Conservation (phyloP, 2,888 invertebrate species). For the Amaurobius ferox region DNA sequence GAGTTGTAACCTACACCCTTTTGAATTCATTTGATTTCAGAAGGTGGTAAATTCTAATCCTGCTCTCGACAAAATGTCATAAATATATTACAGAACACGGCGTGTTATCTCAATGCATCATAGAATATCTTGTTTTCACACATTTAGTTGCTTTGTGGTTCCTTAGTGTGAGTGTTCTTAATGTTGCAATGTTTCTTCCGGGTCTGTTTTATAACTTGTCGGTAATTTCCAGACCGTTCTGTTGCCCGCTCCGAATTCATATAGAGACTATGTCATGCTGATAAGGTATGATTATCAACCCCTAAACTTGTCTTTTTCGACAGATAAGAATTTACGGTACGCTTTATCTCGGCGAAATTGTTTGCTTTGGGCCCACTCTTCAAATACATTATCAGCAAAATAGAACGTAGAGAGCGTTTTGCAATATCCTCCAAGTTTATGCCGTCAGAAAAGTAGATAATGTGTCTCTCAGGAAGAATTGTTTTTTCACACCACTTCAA, state of each 20-base stretch:
- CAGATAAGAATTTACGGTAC: conserved; percentile 69
- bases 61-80: too few species aligned
- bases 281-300: conserved; percentile 50
- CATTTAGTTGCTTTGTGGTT: too few species aligned
- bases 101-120: too few species aligned
- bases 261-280: conserved; percentile 19
- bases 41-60: too few species aligned
- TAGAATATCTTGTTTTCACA: too few species aligned
- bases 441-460: conserved; percentile 16
- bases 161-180: too few species aligned
- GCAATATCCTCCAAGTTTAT: conserved; percentile 44
- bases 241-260: neutral
- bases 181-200: too few species aligned
- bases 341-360: conserved; percentile 59
- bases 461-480: neutral
- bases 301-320: conserved; percentile 52
- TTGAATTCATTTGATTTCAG: too few species aligned
- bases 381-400: conserved; percentile 63
- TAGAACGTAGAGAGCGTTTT: conserved; percentile 57
- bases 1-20: too few species aligned
- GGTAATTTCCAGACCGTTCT: neutral
- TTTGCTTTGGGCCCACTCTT: conserved; percentile 68
- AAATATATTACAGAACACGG: too few species aligned
- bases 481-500: neutral
- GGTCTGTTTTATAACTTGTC: neutral